Base-by-base conservation (phyloP, 2,113 vertebrate genomes). In the Crotalus tigris region DNA sequence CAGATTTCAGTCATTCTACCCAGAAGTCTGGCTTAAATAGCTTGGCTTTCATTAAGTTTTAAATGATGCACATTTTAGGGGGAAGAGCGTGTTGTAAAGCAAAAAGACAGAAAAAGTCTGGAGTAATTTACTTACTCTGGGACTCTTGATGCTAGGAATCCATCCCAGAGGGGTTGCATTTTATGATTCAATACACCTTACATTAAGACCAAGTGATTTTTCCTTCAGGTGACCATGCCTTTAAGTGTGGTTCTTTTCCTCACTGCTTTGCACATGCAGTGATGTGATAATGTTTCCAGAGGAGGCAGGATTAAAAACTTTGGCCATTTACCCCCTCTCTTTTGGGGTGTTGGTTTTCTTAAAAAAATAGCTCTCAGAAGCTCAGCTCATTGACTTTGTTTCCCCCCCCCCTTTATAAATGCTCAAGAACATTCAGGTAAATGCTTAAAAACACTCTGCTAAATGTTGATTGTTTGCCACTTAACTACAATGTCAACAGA, bases 1-100 rank as follows among this genome's bases (percentile, higher is more conserved):
- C 75, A 64, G 44, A 81, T 87, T 87, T 93, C 90, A 90, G 46
- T 61, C 88, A 61, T 90, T 93, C 89, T 51, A 21, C n/a, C 44
- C 88, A 90, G 75, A 57, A 90, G 92, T 7, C 55, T 49, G 33
- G 51, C 61, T 75, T 33, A 54, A 33, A 39, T 90, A 55, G 15
- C 29, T 61, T 89, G 21, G 7, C 46, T 61, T 90, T 51, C n/a
- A 44, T 5, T 29, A 13, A 17, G 23, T 55, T 88, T 64, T 39
- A 88, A 55, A 85, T 44, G 59, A n/a, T 9, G 49, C 6, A 69
- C 19, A 19, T 69, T 75, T 75, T 33, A 81, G n/a, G 13, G 64
- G 15, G n/a, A 8, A 81, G 15, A 1, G 2, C 4, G 46, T 29
- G 61, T 4, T 64, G 46, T n/a, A 90, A 29, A 39, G 21, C 29